These are phyloP conservation scores for Balaenoptera acutorostrata DNA, from an alignment of 2,113 vertebrate genomes.

Conservation along the genomic window DNA sequence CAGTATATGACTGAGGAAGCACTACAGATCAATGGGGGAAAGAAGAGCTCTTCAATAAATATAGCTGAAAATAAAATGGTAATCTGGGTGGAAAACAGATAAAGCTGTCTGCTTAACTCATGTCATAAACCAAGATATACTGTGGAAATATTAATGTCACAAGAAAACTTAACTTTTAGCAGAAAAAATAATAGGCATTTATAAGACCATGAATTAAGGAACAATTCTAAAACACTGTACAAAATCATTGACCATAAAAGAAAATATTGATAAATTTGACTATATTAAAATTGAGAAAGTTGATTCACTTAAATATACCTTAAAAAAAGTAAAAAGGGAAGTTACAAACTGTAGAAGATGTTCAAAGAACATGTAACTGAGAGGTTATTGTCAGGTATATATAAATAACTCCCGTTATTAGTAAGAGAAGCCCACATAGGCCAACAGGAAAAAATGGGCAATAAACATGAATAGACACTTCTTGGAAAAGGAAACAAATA, in stretches of 20 bases:
- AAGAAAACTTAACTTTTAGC: not conserved
- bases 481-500: not conserved
- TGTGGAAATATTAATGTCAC: not conserved
- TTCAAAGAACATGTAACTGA: not conserved
- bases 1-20: not conserved
- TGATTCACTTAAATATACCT: not conserved
- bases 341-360: not conserved
- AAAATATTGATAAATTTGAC: not conserved
- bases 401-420: not conserved
- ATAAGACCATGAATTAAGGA: not conserved
- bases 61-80: not conserved
- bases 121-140: not conserved
- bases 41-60: not conserved
- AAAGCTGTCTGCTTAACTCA: not conserved
- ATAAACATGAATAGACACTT: not conserved
- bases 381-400: not conserved
- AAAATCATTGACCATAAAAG: not conserved
- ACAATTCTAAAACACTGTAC: not conserved
- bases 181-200: not conserved
- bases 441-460: not conserved
- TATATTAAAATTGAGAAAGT: not conserved
- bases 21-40: not conserved
- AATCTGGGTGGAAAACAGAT: not conserved
- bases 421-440: not conserved
- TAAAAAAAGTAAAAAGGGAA: not conserved